Evolutionary conservation across 2,113 vertebrate species (phyloP).

Genomic region (Phrynosoma platyrhinos): DNA sequence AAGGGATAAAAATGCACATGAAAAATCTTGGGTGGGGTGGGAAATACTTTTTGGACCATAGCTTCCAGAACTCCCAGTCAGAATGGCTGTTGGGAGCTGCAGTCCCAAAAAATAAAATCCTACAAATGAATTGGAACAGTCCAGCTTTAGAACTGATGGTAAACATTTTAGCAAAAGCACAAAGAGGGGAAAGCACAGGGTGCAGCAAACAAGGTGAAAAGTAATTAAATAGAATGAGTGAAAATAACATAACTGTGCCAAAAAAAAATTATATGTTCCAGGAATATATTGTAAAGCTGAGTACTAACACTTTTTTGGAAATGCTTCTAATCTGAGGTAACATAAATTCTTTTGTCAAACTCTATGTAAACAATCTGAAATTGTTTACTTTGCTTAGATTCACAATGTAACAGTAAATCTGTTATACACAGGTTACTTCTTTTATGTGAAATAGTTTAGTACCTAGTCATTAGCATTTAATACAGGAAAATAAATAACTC

Average conservation of each 20-base stretch:
- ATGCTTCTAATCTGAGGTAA: not conserved
- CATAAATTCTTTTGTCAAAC: not conserved
- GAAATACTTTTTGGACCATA: not conserved
- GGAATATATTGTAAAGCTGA: not conserved
- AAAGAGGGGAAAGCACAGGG: no score
- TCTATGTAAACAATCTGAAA: not conserved
- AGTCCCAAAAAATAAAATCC: no score
- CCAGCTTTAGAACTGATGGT: not conserved
- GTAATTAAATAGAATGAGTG: not conserved
- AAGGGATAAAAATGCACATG: not conserved
- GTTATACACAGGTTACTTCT: constrained; percentile 4
- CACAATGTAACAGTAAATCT: not conserved
- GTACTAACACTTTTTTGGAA: not conserved
- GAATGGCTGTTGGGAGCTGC: no score
- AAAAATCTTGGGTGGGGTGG: no score
- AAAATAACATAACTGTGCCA: not conserved
- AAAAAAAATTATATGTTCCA: not conserved
- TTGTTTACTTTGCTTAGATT: not conserved
- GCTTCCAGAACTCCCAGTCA: no score
- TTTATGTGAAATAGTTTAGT: not conserved
- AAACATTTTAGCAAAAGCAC: not conserved
- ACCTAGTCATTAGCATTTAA: constrained; percentile 18
- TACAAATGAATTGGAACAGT: not conserved
- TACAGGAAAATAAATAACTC: constrained; percentile 8
- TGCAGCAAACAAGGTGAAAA: not conserved